phyloP scores from a whole-genome alignment of 2,113 vertebrate genomes.

The Mus pahari region DNA sequence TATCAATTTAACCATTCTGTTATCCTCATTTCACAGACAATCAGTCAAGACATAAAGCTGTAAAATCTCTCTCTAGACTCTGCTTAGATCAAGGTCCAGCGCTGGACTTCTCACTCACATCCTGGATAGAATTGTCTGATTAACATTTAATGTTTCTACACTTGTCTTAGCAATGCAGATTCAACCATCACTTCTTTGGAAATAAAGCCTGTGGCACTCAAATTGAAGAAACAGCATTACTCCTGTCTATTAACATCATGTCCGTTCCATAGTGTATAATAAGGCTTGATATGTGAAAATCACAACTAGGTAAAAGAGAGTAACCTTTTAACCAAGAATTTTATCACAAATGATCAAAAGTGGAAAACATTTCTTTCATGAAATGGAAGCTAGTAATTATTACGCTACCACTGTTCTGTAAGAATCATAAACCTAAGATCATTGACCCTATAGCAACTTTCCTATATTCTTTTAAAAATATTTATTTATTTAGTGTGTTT shows the following conservation, averaged over 20 bases:
- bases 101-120: fast-evolving
- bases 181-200: neutral
- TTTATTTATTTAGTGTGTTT: neutral
- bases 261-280: neutral
- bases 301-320: neutral
- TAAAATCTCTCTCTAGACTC: neutral
- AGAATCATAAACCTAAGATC: neutral
- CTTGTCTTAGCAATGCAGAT: neutral
- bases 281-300: neutral
- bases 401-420: neutral
- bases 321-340: neutral
- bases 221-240: neutral
- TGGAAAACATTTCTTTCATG: neutral
- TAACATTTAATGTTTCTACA: neutral
- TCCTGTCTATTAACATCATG: neutral
- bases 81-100: no score
- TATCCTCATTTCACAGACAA: neutral
- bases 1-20: neutral
- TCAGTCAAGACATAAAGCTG: neutral
- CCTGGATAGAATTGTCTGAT: fast-evolving
- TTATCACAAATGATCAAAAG: neutral
- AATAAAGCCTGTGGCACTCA: neutral
- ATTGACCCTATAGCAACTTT: no score
- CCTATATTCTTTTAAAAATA: neutral
- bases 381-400: neutral